A percentile compares a stretch with the other conserved stretches of the same genome.
Conservation (phyloP, 2,888 invertebrate genomes). For the Elysia crispata region DNA sequence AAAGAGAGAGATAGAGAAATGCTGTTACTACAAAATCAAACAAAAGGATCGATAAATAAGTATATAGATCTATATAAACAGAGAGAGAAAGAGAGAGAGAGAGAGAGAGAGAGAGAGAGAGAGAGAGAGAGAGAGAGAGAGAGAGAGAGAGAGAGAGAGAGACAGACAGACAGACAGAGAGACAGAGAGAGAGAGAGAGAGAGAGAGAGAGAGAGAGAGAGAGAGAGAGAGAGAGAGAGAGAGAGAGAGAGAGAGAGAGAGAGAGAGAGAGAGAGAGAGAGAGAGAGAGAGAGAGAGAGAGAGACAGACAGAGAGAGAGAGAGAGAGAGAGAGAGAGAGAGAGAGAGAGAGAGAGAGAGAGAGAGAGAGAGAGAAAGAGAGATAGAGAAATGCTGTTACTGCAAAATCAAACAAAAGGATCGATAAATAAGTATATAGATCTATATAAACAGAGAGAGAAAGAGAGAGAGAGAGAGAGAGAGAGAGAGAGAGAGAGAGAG, state of each 20-base stretch:
- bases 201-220: slow-evolving; percentile 38
- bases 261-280: too few species aligned
- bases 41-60: too few species aligned
- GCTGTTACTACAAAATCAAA: too few species aligned
- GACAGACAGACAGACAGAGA: slow-evolving; percentile 34
- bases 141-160: slow-evolving; percentile 42
- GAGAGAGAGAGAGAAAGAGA: background rate
- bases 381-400: background rate
- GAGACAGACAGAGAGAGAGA: too few species aligned
- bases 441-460: too few species aligned
- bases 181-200: slow-evolving; percentile 38
- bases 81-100: slow-evolving; percentile 24
- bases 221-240: slow-evolving; percentile 37
- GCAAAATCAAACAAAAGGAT: background rate
- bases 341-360: too few species aligned
- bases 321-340: too few species aligned
- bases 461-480: too few species aligned
- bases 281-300: too few species aligned
- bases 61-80: slow-evolving; percentile 15
- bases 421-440: too few species aligned
- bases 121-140: slow-evolving; percentile 41
- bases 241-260: slow-evolving; percentile 25
- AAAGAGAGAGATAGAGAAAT: too few species aligned
- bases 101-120: slow-evolving; percentile 38
- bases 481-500: too few species aligned